Evolutionary conservation across 2,113 vertebrate species (phyloP), one percentile per base, ranked within the genome.

Genomic region (Trinectes maculatus): DNA sequence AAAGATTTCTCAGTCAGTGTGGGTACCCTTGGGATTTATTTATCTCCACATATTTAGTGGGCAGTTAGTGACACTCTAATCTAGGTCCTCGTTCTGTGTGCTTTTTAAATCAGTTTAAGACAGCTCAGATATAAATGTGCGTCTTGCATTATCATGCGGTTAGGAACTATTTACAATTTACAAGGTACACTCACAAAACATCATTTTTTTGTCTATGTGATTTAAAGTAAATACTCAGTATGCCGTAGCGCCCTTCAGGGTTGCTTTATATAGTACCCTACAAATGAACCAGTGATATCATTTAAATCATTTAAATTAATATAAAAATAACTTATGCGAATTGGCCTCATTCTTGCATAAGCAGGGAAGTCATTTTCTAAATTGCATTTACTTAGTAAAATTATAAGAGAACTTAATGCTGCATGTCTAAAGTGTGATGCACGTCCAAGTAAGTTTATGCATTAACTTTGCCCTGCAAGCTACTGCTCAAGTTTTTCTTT

Each of bases 21-120:
- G 24, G n/a, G 47, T 16, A 47, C 83, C 63, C 49, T 21, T 9
- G 68, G 79, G 84, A 83, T 80, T 83, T 61, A 61, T 80, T 77
- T 81, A 89, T 83, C 67, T 70, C 28, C 82, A 82, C 55, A 24
- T 84, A 66, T 85, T 86, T 86, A 82, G 65, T 19, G 53, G 53
- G 62, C 82, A 67, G 64, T 83, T 87, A 64, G 77, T 78, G 70
- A 57, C 72, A 73, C 72, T 43, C 48, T 63, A 61, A 85, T 85
- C 68, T 49, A 36, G 59, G 44, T 80, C 65, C 79, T 68, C 63
- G 43, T 40, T 63, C 25, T 65, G 16, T 71, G 40, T 81, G 39
- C 60, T 46, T 71, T 61, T 59, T 26, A 77, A 72, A 33, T 47
- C 54, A 43, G 60, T 51, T 72, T 44, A 42, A 69, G 34, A 36